Base-by-base conservation (phyloP, 2,888 invertebrate genomes). In the Helicoverpa assulta region DNA sequence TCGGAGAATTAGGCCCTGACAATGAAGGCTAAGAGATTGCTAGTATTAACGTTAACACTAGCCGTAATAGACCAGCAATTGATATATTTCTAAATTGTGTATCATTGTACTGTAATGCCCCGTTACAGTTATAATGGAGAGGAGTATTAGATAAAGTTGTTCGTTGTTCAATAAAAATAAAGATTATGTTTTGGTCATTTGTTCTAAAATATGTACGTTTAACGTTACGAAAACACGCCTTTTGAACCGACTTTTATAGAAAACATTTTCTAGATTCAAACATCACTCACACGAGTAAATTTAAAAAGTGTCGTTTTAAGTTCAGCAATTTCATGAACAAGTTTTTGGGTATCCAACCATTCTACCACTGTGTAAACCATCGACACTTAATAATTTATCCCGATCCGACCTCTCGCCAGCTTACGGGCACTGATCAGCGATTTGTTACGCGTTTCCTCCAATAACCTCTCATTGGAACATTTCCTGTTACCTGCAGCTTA, bases 391-490 rank as follows among this genome's bases (percentile, higher is more conserved):
- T 76, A 80, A 80, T 76, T 70, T 80, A 72, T 80, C 59, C 65
- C 81, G 77, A 67, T 56, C 74, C 70, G 76, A 72, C 74, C 66
- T 70, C 72, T 70, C 70, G 57, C 56, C 67, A 72, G 67, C 69
- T 67, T 67, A 68, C 76, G 73, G 74, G 78, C 82, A 77, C 80
- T 76, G 77, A 88, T 87, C 84, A 82, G 75, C 78, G 73, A 87
- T 88, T 85, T 80, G 86, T 82, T 82, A 82, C 85, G 84, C 88
- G 82, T 82, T 83, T 80, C 82, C 78, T 80, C 67, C 70, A 70
- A 69, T 71, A 76, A 78, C 73, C 76, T 64, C 66, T 80, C 67
- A 80, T 67, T 78, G 81, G 67, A 78, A 78, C 81, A 80, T 76
- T 78, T 78, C 78, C 78, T 76, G 78, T 67, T 80, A 74, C 66